Conservation (phyloP, 2,797 vertebrate species). For the Siniperca obscura region DNA sequence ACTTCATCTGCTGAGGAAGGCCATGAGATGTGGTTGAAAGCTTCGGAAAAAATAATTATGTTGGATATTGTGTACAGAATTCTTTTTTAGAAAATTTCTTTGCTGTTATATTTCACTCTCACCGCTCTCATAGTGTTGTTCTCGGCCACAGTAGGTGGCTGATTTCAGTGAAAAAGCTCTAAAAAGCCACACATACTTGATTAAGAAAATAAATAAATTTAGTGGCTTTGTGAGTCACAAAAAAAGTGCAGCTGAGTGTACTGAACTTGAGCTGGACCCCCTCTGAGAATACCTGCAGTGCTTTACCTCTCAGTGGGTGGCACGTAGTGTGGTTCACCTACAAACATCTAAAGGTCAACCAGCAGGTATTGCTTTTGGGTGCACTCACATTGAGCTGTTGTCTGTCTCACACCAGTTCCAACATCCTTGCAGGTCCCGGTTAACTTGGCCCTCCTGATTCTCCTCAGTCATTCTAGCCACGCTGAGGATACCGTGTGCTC, state of each 20-base stretch:
- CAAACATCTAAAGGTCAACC: conserved; percentile 40
- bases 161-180: no score
- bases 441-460: background rate
- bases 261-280: conserved; percentile 2
- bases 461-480: background rate
- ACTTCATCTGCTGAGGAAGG: no score
- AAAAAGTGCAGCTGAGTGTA: conserved; percentile 8
- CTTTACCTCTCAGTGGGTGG: conserved; percentile 5
- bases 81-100: background rate
- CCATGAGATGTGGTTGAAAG: no score
- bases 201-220: background rate
- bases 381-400: background rate
- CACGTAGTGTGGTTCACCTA: conserved; percentile 18
- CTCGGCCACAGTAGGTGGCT: no score
- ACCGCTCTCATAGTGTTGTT: no score
- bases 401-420: conserved; percentile 17
- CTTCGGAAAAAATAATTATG: no score
- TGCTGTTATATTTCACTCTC: no score
- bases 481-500: conserved; percentile 2
- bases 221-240: conserved; percentile 4
- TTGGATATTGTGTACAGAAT: no score
- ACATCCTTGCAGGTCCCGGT: background rate
- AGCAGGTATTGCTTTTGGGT: background rate
- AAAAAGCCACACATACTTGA: background rate
- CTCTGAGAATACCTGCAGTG: conserved; percentile 8